Evolutionary conservation across 2,113 vertebrate species (phyloP).

Genomic region (Machaerirhynchus nigripectus): DNA sequence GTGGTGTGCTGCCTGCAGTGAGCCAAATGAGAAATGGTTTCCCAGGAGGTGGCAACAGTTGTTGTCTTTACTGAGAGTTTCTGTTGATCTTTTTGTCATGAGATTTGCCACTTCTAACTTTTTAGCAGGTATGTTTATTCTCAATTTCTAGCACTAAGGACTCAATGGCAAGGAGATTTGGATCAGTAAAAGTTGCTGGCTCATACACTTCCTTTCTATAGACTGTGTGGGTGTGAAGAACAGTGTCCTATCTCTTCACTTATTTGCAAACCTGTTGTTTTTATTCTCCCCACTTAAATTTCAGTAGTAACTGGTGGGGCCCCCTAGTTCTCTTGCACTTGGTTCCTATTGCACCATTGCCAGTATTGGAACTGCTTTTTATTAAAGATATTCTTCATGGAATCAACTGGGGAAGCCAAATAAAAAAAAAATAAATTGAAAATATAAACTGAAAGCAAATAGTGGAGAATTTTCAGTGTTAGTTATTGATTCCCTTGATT

Average conservation of each 20-base stretch:
- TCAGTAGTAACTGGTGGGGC: not conserved
- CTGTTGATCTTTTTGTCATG: not conserved
- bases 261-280: not conserved
- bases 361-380: not conserved
- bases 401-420: slow-evolving; percentile 21
- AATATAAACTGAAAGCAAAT: slow-evolving; percentile 27
- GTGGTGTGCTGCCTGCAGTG: not conserved
- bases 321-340: not conserved
- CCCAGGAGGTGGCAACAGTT: not conserved
- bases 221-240: not conserved
- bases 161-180: not conserved
- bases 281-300: not conserved
- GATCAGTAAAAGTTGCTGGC: not conserved
- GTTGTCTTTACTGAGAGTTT: not conserved
- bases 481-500: slow-evolving; percentile 67
- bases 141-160: not conserved
- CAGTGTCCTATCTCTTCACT: not conserved
- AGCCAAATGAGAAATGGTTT: not conserved
- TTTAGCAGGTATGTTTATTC: not conserved
- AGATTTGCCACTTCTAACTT: not conserved
- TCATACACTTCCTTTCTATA: not conserved
- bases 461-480: slow-evolving; percentile 57
- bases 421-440: slow-evolving; percentile 29
- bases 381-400: slow-evolving; percentile 2
- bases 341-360: not conserved